phyloP scores from a whole-genome alignment of 2,888 invertebrate species.

The Athalia circularis region DNA sequence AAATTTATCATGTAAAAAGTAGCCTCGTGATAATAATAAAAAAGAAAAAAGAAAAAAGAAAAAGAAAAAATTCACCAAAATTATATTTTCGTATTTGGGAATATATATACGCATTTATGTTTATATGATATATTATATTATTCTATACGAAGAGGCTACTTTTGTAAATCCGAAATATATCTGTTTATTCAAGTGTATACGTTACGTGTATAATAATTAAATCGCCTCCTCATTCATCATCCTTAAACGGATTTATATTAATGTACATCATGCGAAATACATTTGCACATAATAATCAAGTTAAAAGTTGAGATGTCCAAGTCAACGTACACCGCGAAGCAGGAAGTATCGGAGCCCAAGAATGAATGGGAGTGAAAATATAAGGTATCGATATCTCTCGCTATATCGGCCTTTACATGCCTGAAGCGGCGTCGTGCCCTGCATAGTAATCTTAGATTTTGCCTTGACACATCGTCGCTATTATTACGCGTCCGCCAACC shows the following conservation, averaged over 20 bases:
- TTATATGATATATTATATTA: slow-evolving; percentile 49
- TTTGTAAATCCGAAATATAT: slow-evolving; percentile 45
- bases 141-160: slow-evolving; percentile 54
- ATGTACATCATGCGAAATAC: no score
- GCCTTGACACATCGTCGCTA: not conserved
- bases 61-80: slow-evolving; percentile 49
- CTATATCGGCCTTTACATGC: not conserved
- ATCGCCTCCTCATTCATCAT: not conserved
- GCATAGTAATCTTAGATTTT: not conserved
- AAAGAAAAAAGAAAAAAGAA: no score
- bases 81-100: slow-evolving; percentile 59
- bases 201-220: not conserved
- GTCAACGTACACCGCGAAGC: not conserved
- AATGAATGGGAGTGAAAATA: not conserved
- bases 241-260: no score
- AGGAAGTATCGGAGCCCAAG: not conserved
- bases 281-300: no score
- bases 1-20: slow-evolving; percentile 10
- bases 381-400: slow-evolving; percentile 16
- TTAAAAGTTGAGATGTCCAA: no score
- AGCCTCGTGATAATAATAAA: slow-evolving; percentile 46
- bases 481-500: no score
- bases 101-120: slow-evolving; percentile 55
- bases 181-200: slow-evolving; percentile 41
- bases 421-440: not conserved